Evolutionary conservation across 2,797 vertebrate species (phyloP).

Genomic region (Coluber constrictor): DNA sequence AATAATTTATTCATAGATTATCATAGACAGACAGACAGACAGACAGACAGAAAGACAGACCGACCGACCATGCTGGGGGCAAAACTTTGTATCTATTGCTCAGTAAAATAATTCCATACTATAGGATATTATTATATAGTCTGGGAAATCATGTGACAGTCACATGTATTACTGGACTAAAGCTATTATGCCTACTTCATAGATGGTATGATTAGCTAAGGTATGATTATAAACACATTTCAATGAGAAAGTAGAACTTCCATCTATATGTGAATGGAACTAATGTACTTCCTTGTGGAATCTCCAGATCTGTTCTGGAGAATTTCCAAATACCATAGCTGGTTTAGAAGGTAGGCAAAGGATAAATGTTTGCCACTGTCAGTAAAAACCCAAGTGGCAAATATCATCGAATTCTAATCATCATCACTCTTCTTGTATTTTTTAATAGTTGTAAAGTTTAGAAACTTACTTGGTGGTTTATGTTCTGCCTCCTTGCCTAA

Average conservation of each 20-base stretch:
- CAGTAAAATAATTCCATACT: neutral
- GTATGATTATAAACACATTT: neutral
- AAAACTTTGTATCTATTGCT: neutral
- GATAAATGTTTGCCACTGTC: neutral
- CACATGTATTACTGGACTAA: neutral
- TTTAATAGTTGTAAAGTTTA: neutral
- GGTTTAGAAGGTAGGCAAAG: neutral
- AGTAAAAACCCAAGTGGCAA: neutral
- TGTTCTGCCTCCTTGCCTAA: conserved; percentile 45
- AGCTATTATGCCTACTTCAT: neutral
- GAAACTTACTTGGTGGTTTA: conserved; percentile 35
- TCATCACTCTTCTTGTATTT: neutral
- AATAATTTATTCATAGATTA: accelerated
- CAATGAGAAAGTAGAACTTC: neutral
- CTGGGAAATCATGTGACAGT: neutral
- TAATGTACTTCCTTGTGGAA: neutral
- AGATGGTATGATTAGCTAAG: neutral
- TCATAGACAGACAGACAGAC: too few species aligned
- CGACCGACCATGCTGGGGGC: accelerated
- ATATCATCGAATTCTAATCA: neutral
- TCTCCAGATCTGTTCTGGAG: neutral
- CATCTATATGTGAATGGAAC: neutral
- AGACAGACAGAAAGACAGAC: neutral
- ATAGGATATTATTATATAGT: neutral
- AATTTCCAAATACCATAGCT: neutral